phyloP scores from a whole-genome alignment of 2,888 invertebrate species.

The Parasteatoda lunata region DNA sequence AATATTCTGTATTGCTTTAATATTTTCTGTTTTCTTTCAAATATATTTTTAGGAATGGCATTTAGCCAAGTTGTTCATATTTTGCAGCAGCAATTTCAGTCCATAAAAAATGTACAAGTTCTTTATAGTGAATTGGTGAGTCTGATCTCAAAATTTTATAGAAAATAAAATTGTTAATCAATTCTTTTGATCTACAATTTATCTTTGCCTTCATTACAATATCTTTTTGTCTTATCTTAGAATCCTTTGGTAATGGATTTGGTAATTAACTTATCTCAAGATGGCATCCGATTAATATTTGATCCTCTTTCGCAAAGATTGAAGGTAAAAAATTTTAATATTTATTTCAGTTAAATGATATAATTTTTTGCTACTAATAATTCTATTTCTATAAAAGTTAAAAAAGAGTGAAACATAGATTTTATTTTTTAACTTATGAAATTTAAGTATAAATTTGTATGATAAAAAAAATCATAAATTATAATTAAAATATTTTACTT shows the following conservation, averaged over 20 bases:
- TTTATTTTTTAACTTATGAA: no score
- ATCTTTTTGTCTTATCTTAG: constrained; percentile 77
- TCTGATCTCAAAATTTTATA: not conserved
- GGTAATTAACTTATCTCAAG: constrained; percentile 95
- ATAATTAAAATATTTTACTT: no score
- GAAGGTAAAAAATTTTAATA: constrained; percentile 78
- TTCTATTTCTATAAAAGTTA: no score
- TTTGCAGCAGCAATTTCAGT: constrained; percentile 95
- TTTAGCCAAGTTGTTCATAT: constrained; percentile 98
- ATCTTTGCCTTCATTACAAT: not conserved
- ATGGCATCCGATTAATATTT: constrained; percentile 96
- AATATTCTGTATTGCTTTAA: not conserved
- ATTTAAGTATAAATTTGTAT: no score
- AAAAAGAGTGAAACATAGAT: no score
- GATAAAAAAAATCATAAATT: no score
- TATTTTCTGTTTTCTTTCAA: not conserved
- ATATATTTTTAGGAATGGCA: constrained; percentile 87
- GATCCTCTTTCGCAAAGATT: constrained; percentile 95
- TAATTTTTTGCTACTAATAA: not conserved
- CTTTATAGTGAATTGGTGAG: constrained; percentile 94
- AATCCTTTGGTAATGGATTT: constrained; percentile 95
- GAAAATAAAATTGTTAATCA: no score
- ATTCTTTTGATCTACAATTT: not conserved
- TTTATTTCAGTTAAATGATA: not conserved
- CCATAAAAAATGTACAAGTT: constrained; percentile 95